These are phyloP conservation scores for Typhlichthys eigenmanni DNA, from an alignment of 2,797 vertebrate species.

Conservation along the genomic window DNA sequence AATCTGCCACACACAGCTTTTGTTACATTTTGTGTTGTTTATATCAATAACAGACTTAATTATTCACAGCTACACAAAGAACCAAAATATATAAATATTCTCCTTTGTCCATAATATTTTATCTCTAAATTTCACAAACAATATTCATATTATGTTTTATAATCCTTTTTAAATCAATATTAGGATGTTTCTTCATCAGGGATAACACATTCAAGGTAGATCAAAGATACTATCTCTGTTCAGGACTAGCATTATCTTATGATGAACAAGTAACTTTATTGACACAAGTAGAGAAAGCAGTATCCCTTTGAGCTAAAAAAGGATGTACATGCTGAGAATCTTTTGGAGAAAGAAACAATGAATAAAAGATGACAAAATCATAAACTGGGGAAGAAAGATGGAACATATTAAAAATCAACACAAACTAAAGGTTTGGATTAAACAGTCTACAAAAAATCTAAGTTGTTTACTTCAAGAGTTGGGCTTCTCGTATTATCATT, in stretches of 20 bases:
- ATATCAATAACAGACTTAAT: background rate
- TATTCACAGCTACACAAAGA: background rate
- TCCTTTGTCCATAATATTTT: background rate
- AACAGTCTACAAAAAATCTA: conserved; percentile 51
- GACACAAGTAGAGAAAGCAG: conserved; percentile 25
- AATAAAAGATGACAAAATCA: conserved; percentile 64
- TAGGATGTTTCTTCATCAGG: background rate
- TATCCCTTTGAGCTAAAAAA: conserved; percentile 46
- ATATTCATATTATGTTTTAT: no score
- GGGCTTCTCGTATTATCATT: conserved; percentile 57
- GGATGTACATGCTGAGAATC: conserved; percentile 31
- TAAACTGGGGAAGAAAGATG: conserved; percentile 15
- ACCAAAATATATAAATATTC: background rate
- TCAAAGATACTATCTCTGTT: background rate
- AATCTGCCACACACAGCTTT: no score
- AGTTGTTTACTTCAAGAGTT: conserved; percentile 66
- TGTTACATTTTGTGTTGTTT: no score
- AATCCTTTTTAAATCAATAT: no score
- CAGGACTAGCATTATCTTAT: conserved; percentile 10
- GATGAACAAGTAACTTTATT: conserved; percentile 31
- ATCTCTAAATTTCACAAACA: no score
- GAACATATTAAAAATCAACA: conserved; percentile 30
- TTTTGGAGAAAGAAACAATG: conserved; percentile 50
- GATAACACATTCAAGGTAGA: conserved; percentile 4
- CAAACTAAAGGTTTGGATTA: conserved; percentile 63